Percentiles rank a stretch among this genome's conserved stretches.
Evolutionary conservation across 92 coral and sea anemone genomes (phyloP).

Genomic region (Parazoanthus atlanticus): DNA sequence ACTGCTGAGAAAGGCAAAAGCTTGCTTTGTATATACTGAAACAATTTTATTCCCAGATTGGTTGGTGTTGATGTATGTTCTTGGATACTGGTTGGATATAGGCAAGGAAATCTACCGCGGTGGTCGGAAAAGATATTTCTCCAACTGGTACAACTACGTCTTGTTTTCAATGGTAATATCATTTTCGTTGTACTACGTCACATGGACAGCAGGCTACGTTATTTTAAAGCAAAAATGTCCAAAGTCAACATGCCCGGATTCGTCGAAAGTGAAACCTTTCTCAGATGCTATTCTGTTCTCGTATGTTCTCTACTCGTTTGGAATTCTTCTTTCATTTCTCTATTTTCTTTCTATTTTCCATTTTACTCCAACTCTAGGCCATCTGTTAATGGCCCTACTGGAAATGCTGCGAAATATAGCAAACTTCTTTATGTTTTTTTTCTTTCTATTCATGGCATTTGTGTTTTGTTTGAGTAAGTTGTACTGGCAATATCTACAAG

Average conservation of each 20-base stretch:
- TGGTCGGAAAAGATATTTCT: conserved; percentile 40
- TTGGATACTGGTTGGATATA: conserved; percentile 44
- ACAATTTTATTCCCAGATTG: no score
- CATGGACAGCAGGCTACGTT: conserved; percentile 34
- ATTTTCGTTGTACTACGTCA: conserved; percentile 30
- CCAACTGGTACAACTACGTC: conserved; percentile 40
- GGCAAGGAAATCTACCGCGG: conserved; percentile 35
- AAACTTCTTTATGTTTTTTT: conserved; percentile 42
- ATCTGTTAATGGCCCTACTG: conserved; percentile 48
- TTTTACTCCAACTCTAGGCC: conserved; percentile 36
- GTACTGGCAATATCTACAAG: conserved; percentile 42
- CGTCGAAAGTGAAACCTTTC: background rate
- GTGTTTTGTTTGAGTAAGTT: conserved; percentile 48
- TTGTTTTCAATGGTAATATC: conserved; percentile 24
- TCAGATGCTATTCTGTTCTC: conserved; percentile 19
- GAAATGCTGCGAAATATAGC: conserved; percentile 44
- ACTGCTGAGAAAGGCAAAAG: no score
- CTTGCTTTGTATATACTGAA: no score
- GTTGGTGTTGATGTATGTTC: conserved; percentile 28
- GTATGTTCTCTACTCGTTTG: conserved; percentile 37
- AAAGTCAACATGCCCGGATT: background rate
- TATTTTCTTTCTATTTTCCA: conserved; percentile 38
- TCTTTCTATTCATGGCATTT: conserved; percentile 48
- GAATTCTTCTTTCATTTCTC: conserved; percentile 40
- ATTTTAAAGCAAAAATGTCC: background rate